These are phyloP conservation scores for Sebastes steindachneri DNA, from an alignment of 2,797 vertebrate species.

Conservation along the genomic window DNA sequence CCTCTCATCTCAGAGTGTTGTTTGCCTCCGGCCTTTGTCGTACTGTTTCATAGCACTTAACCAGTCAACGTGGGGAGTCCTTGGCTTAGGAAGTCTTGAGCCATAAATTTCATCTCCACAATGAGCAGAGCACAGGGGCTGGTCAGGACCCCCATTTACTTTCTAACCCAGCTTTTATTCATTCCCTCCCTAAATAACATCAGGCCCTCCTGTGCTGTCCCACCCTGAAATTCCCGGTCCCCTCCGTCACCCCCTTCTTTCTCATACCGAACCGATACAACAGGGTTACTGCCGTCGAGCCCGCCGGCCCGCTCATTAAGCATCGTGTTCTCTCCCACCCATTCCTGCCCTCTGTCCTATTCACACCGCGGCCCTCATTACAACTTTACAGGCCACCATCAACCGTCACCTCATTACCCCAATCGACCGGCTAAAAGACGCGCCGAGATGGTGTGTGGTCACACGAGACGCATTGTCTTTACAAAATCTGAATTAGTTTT, in stretches of 20 bases:
- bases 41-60: slow-evolving; percentile 70
- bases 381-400: slow-evolving; percentile 78
- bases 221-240: slow-evolving; percentile 71
- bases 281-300: slow-evolving; percentile 69
- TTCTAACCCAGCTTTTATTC: slow-evolving; percentile 80
- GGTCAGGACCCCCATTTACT: slow-evolving; percentile 82
- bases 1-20: slow-evolving; percentile 79
- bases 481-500: slow-evolving; percentile 9
- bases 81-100: slow-evolving; percentile 83
- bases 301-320: slow-evolving; percentile 77
- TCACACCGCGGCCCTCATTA: slow-evolving; percentile 68
- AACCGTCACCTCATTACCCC: slow-evolving; percentile 71
- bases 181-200: slow-evolving; percentile 75
- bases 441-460: slow-evolving; percentile 54
- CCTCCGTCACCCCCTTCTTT: slow-evolving; percentile 65
- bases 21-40: slow-evolving; percentile 68
- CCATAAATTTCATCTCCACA: slow-evolving; percentile 85
- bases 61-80: slow-evolving; percentile 87
- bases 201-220: slow-evolving; percentile 71
- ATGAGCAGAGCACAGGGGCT: slow-evolving; percentile 77
- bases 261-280: slow-evolving; percentile 62
- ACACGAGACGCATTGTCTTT: slow-evolving; percentile 18
- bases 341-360: slow-evolving; percentile 66
- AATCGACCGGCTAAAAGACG: slow-evolving; percentile 27
- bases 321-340: slow-evolving; percentile 75